A percentile compares a stretch with the other conserved stretches of the same genome.
Evolutionary conservation across 2,113 vertebrate species (phyloP).

Genomic region (Verasper variegatus): DNA sequence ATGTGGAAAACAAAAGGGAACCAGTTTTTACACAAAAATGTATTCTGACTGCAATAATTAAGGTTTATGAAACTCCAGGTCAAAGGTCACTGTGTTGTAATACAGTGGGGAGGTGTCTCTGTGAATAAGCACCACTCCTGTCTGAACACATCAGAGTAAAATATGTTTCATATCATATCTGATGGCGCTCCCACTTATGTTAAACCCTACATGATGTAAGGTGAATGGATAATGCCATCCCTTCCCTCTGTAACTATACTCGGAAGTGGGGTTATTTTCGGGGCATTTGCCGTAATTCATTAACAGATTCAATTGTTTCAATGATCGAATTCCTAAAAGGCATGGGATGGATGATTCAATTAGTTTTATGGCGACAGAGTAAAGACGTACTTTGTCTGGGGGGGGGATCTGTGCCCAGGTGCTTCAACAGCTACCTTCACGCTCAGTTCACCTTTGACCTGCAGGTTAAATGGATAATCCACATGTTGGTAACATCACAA

Average conservation of each 20-base stretch:
- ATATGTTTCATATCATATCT: conserved; percentile 13
- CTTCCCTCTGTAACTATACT: conserved; percentile 1
- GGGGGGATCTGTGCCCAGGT: no score
- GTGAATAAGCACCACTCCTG: conserved; percentile 36
- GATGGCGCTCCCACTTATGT: conserved; percentile 9
- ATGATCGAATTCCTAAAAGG: neutral
- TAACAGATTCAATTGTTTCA: neutral
- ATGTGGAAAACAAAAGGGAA: neutral
- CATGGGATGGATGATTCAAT: no score
- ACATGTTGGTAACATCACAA: conserved; percentile 35
- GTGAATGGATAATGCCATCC: neutral
- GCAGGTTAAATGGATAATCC: neutral
- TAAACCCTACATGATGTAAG: neutral
- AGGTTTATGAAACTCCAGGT: neutral
- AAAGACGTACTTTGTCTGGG: no score
- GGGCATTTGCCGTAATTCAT: neutral
- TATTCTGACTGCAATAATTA: neutral
- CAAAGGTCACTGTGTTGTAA: neutral
- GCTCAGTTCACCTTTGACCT: conserved; percentile 52
- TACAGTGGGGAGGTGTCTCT: neutral
- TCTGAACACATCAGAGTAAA: conserved; percentile 24
- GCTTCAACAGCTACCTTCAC: no score
- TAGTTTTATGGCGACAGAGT: no score
- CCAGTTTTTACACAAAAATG: conserved; percentile 1
- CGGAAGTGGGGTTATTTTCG: neutral